Base-by-base conservation (phyloP, 2,797 vertebrate species). In the Loriculus beryllinus region DNA sequence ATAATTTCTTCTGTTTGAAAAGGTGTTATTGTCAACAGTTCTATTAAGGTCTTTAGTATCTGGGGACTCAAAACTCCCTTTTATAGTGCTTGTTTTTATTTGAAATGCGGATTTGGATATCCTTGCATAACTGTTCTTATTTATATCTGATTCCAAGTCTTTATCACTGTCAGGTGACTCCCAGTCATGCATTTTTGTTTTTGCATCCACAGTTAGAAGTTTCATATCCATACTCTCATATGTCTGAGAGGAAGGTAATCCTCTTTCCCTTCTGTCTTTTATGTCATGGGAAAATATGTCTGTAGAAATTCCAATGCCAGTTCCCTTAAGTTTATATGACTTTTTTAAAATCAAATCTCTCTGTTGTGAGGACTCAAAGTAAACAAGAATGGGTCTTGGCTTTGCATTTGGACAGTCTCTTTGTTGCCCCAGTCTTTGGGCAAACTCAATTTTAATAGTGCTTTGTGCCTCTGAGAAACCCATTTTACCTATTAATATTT, bases 141-240 rank as follows among this genome's bases (percentile, higher is more conserved):
- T 99, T 95, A 99, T 97, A 95, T 99, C 99, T 6, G 98, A 87
- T 88, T 99, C 99, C 65, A 99, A 96, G 88, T 99, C 99, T 97
- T 98, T 98, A 95, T 99, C 99, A 79, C 99, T 99, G 96, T 99
- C 98, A 22, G 97, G 97, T 37, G 98, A 99, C 88, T 98, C 99
- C 99, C 99, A 99, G 81, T 98, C 98, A 85, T 98, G 98, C 65
- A 98, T 98, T 96, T 99, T 99, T 20, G 96, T 96, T 97, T 98
- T 98, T 67, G 96, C 82, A 48, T 99, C 99, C 81, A 98, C 97
- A 14, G 97, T 97, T 86, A 98, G 98, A 92, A 98, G 91, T 86
- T 99, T 99, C 92, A 99, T 99, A 91, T 99, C 99, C 99, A 99
- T 99, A 96, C 99, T 99, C 96, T 99, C 99, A 17, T 99, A 99